Conservation (phyloP, 2,113 vertebrate genomes). For the Ophiodon elongatus region DNA sequence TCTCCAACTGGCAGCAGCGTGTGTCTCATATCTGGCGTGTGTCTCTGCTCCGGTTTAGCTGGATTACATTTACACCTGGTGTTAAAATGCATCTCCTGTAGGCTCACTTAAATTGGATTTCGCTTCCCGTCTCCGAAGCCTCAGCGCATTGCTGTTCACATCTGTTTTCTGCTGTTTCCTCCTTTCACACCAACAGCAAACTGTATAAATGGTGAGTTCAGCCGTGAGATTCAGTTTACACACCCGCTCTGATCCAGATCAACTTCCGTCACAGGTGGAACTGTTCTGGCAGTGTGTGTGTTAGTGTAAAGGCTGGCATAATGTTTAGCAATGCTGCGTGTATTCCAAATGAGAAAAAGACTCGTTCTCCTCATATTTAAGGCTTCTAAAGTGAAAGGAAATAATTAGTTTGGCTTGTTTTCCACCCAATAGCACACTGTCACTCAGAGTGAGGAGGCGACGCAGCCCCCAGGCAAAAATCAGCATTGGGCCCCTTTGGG, state of each 20-base stretch:
- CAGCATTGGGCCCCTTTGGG: too few species aligned
- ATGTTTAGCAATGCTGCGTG: background rate
- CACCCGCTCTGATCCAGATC: constrained; percentile 9
- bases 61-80: constrained; percentile 70
- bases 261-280: constrained; percentile 33
- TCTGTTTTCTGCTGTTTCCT: constrained; percentile 48
- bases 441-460: background rate
- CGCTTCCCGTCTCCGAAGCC: constrained; percentile 31
- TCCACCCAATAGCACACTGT: background rate
- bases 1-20: constrained; percentile 63
- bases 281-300: constrained; percentile 1
- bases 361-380: background rate
- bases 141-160: constrained; percentile 59
- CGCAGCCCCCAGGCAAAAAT: too few species aligned
- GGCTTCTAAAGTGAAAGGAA: background rate
- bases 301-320: background rate
- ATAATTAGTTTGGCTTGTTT: background rate
- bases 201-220: constrained; percentile 37
- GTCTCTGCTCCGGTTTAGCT: constrained; percentile 46
- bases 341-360: background rate
- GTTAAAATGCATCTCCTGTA: constrained; percentile 54
- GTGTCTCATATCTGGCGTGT: constrained; percentile 52
- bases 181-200: constrained; percentile 17
- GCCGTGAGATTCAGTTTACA: constrained; percentile 19
- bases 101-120: constrained; percentile 57